Evolutionary conservation across 2,113 vertebrate species (phyloP).

Genomic region (Rafetus swinhoei): DNA sequence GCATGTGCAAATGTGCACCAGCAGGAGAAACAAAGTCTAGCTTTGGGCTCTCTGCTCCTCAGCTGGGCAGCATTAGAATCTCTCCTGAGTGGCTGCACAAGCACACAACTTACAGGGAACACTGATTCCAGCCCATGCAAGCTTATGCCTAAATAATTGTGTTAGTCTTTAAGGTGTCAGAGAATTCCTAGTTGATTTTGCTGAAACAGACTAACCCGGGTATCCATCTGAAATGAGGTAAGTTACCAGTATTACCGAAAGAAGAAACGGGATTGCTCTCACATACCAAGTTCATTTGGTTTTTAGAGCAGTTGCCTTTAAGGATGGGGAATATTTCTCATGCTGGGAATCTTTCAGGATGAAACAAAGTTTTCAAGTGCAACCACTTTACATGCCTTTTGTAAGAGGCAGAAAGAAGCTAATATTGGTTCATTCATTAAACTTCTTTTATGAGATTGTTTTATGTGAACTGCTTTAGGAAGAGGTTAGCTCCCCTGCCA

Average conservation of each 20-base stretch:
- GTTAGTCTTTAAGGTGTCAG: no score
- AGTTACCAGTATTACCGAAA: background rate
- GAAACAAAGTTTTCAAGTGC: background rate
- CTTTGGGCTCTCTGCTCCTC: no score
- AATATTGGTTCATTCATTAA: background rate
- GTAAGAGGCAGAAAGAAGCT: background rate
- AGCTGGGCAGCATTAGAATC: no score
- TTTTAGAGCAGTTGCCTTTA: background rate
- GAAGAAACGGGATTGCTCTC: background rate
- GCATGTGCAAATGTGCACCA: no score
- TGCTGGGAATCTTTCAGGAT: background rate
- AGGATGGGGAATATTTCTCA: background rate
- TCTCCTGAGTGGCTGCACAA: no score
- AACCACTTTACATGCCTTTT: background rate
- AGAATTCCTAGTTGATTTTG: no score
- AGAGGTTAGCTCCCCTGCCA: background rate
- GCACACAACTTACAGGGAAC: no score
- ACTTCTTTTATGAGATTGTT: background rate
- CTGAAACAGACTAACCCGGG: no score
- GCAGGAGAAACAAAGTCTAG: no score
- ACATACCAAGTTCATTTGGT: background rate
- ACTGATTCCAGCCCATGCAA: no score
- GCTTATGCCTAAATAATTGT: no score
- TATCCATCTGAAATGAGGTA: background rate
- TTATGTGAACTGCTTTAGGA: background rate